A percentile compares a stretch with the other conserved stretches of the same genome.
Evolutionary conservation across 35 echinoderm and acorn worm species (phyloP).

Genomic region (Eucidaris tribuloides): DNA sequence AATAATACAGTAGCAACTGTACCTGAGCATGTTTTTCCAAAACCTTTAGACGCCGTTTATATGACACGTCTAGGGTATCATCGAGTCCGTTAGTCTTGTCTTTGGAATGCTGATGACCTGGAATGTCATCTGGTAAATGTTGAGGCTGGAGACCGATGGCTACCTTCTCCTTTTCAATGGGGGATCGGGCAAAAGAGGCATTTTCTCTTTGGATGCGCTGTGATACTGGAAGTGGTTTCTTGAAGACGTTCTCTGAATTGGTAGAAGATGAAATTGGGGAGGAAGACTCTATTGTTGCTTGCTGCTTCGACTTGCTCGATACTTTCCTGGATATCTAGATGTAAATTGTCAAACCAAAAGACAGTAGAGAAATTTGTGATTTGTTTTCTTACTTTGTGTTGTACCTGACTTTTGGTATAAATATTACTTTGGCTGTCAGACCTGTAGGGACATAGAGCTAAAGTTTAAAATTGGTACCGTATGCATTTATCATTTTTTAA

Average conservation of each 20-base stretch:
- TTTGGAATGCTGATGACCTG: not conserved
- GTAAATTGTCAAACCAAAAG: not conserved
- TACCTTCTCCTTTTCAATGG: not conserved
- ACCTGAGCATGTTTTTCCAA: conserved; percentile 65
- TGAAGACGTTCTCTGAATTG: not conserved
- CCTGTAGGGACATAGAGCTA: too few relatives aligned
- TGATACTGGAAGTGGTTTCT: not conserved
- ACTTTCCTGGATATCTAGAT: not conserved
- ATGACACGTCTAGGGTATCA: conserved; percentile 62
- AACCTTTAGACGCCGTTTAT: conserved; percentile 28
- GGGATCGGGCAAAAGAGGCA: not conserved
- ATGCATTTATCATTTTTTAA: too few relatives aligned
- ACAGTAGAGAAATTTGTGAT: too few relatives aligned
- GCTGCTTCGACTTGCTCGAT: not conserved
- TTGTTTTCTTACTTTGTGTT: too few relatives aligned
- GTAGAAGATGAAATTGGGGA: too few relatives aligned
- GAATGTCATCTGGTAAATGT: not conserved
- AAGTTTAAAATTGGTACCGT: too few relatives aligned
- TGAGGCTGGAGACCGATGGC: not conserved
- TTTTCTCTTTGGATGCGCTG: not conserved
- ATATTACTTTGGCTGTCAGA: too few relatives aligned
- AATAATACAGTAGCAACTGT: not conserved
- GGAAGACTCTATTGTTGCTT: not conserved
- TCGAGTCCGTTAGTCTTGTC: not conserved
- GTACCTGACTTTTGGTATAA: too few relatives aligned